phyloP scores from a whole-genome alignment of 92 coral and sea anemone genomes.

The Parazoanthus swiftii region DNA sequence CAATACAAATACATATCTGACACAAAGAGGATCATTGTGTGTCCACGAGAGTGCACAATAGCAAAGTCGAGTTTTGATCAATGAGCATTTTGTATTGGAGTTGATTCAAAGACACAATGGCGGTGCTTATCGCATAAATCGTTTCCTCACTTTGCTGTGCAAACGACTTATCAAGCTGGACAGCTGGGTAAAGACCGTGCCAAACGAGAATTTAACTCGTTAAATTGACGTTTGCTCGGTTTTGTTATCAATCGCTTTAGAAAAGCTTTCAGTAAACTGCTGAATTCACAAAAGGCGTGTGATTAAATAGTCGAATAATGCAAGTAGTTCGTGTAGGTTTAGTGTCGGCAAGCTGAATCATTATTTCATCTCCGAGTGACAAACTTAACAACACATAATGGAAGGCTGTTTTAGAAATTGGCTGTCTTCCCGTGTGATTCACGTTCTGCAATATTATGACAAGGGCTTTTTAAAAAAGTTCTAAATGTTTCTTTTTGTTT shows the following conservation, averaged over 20 bases:
- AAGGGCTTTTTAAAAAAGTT: conserved; percentile 23
- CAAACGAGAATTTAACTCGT: conserved; percentile 55
- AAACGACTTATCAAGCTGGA: conserved; percentile 45
- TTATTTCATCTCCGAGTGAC: conserved; percentile 19
- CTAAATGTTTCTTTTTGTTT: conserved; percentile 23
- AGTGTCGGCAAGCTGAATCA: conserved; percentile 20
- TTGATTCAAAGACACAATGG: conserved; percentile 32
- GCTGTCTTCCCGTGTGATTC: conserved; percentile 10
- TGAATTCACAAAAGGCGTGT: conserved; percentile 39
- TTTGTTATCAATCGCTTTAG: conserved; percentile 51
- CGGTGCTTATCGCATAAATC: not conserved
- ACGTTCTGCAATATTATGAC: conserved; percentile 23
- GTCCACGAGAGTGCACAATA: conserved; percentile 29
- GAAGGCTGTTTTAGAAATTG: conserved; percentile 19
- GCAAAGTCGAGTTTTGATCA: conserved; percentile 19
- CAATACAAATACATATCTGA: conserved; percentile 17
- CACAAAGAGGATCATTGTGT: conserved; percentile 21
- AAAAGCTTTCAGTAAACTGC: conserved; percentile 45
- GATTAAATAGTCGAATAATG: conserved; percentile 38
- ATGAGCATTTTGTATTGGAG: conserved; percentile 14
- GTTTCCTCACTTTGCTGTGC: conserved; percentile 27
- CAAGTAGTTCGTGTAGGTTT: conserved; percentile 17
- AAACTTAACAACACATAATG: conserved; percentile 36
- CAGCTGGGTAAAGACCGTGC: conserved; percentile 62
- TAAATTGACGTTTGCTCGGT: conserved; percentile 57